Percentiles rank a stretch among this genome's conserved stretches.
phyloP scores from a whole-genome alignment of 2,797 vertebrate species.

The Phrynocephalus vlangalii region DNA sequence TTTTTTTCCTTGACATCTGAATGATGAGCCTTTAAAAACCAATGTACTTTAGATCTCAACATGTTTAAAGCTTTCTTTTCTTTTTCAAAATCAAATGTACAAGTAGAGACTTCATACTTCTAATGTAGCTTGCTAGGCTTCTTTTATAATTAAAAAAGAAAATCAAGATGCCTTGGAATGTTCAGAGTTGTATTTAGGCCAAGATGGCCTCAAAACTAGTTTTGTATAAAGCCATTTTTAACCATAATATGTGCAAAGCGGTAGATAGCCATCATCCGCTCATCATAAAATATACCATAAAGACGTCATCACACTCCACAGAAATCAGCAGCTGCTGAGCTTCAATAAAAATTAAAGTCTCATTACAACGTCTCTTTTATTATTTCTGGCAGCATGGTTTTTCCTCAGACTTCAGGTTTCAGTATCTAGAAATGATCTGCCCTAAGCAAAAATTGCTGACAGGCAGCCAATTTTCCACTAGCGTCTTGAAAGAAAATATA shows the following conservation, averaged over 20 bases:
- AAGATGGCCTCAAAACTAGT: conserved; percentile 25
- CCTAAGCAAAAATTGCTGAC: conserved; percentile 34
- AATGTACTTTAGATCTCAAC: conserved; percentile 22
- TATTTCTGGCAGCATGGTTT: conserved; percentile 31
- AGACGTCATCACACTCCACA: conserved; percentile 37
- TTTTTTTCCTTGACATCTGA: neutral
- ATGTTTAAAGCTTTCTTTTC: neutral
- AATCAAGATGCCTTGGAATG: conserved; percentile 18
- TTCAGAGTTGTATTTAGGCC: conserved; percentile 27
- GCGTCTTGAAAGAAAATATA: conserved; percentile 29
- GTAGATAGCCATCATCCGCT: conserved; percentile 48
- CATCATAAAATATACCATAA: conserved; percentile 50
- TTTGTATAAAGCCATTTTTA: conserved; percentile 41
- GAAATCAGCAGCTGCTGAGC: conserved; percentile 41
- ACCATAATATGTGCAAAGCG: conserved; percentile 33
- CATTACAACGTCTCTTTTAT: conserved; percentile 45
- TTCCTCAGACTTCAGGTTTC: conserved; percentile 34
- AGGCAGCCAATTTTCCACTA: conserved; percentile 34
- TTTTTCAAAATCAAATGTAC: conserved; percentile 8
- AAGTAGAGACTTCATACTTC: neutral
- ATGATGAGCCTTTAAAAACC: conserved; percentile 6
- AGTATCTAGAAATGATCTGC: conserved; percentile 32
- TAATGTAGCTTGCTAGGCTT: conserved; percentile 2
- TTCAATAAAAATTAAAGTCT: conserved; percentile 52
- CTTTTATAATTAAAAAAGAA: conserved; percentile 28